Conservation (phyloP, 2,113 vertebrate genomes). For the Trinectes maculatus region DNA sequence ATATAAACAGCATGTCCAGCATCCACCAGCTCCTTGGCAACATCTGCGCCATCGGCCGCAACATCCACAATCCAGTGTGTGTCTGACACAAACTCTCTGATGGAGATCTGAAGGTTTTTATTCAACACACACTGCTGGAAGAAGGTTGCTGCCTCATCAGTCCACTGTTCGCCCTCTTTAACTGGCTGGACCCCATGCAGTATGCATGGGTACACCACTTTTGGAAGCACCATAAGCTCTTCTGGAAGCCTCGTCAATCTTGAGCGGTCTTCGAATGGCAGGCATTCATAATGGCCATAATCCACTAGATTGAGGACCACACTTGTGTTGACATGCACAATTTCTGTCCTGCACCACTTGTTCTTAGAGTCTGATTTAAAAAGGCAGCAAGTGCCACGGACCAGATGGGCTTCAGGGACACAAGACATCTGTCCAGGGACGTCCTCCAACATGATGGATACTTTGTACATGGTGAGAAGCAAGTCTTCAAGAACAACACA, state of each 20-base stretch:
- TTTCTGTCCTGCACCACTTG: slow-evolving; percentile 87
- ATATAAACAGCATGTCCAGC: slow-evolving; percentile 70
- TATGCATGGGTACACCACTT: slow-evolving; percentile 80
- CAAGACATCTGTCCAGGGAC: slow-evolving; percentile 71
- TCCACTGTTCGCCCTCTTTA: slow-evolving; percentile 77
- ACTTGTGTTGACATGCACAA: slow-evolving; percentile 69
- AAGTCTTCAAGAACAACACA: slow-evolving; percentile 82
- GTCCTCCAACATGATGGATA: slow-evolving; percentile 79
- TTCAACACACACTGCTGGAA: slow-evolving; percentile 82
- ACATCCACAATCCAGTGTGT: slow-evolving; percentile 76
- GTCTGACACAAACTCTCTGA: slow-evolving; percentile 73
- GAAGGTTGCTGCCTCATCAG: slow-evolving; percentile 76
- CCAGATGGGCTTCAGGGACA: slow-evolving; percentile 74
- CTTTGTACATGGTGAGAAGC: slow-evolving; percentile 73
- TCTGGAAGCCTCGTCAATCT: slow-evolving; percentile 82
- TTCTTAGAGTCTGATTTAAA: slow-evolving; percentile 73
- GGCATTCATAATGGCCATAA: slow-evolving; percentile 78
- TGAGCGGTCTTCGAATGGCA: slow-evolving; percentile 68
- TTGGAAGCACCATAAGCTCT: slow-evolving; percentile 77
- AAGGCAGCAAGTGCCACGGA: slow-evolving; percentile 82
- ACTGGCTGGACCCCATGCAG: slow-evolving; percentile 81
- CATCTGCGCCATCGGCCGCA: slow-evolving; percentile 54
- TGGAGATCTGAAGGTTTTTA: slow-evolving; percentile 80
- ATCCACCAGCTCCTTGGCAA: slow-evolving; percentile 75
- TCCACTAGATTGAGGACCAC: slow-evolving; percentile 83